Base-by-base conservation (phyloP, 2,113 vertebrate species). In the Caracal caracal region DNA sequence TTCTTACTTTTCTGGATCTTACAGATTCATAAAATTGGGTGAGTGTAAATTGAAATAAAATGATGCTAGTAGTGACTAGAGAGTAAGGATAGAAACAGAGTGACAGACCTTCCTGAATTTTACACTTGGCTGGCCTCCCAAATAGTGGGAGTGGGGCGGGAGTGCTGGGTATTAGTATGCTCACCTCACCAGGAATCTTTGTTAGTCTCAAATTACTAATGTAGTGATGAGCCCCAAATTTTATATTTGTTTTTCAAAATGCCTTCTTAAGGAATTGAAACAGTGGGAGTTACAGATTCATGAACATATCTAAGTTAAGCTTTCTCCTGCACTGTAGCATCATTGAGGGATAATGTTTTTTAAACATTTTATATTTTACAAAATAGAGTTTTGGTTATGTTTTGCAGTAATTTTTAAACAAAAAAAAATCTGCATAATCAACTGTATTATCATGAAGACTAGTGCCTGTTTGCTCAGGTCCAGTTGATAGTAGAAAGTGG, bases 1-100 rank as follows among this genome's bases (percentile, higher is more conserved):
- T 86, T 97, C 28, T 85, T 95, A 11, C 53, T 95, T 84, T 92
- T 76, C 30, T 61, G n/a, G 51, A 26, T 89, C 81, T 78, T 90
- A 86, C 86, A 76, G 22, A 78, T 87, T 90, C 16, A 78, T 75
- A 88, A 78, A 90, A 66, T 94, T 85, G 66, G 70, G 22, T 85
- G 61, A 40, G 22, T 76, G 75, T 43, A 68, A 94, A 81, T 17
- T 53, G 12, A 83, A 80, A 65, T 83, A 70, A 85, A 73, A 83
- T 73, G 84, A 10, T 76, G 16, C 11, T 88, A 19, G 28, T 61
- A 66, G 47, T 88, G 49, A 73, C 51, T 66, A 26, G n/a, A 94
- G 65, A 15, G 37, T 51, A 3, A 79, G 83, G 40, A 66, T 59
- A 90, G 40, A 91, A 66, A 53, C 37, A 70, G 10, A 88, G 12